These are phyloP conservation scores for Fistularia commersonii DNA, from an alignment of 2,797 vertebrate species.

Conservation along the genomic window DNA sequence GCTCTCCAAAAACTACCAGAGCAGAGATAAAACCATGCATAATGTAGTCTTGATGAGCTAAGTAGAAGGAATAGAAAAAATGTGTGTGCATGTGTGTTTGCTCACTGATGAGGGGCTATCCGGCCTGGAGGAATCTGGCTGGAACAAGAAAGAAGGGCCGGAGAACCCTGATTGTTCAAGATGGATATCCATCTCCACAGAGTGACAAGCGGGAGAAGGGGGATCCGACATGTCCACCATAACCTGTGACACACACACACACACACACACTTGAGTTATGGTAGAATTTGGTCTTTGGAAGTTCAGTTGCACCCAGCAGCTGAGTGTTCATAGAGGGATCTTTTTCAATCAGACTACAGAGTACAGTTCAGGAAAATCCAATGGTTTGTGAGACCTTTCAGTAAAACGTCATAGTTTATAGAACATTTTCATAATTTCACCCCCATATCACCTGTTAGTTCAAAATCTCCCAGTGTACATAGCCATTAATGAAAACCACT, in stretches of 20 bases:
- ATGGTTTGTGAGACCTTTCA: too few relatives aligned
- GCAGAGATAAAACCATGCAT: constrained; percentile 1
- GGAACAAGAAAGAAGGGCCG: constrained; percentile 68
- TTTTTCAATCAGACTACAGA: too few relatives aligned
- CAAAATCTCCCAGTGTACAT: not conserved
- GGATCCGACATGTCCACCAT: constrained; percentile 62
- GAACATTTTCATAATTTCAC: too few relatives aligned
- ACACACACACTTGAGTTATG: constrained; percentile 1
- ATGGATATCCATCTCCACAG: constrained; percentile 76
- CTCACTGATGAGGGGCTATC: constrained; percentile 74
- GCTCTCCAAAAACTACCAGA: constrained; percentile 59
- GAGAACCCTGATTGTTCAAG: constrained; percentile 59
- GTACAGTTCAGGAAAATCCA: too few relatives aligned
- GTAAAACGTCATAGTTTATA: too few relatives aligned
- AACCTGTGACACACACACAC: constrained; percentile 56
- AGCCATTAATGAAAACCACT: constrained; percentile 1
- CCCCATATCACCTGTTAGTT: not conserved
- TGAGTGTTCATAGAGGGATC: too few relatives aligned
- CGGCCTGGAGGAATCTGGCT: constrained; percentile 60
- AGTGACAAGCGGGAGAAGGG: constrained; percentile 61
- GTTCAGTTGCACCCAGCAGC: not conserved
- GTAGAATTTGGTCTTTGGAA: not conserved
- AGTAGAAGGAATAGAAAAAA: not conserved
- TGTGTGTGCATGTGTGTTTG: not conserved
- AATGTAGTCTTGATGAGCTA: not conserved